A percentile compares a stretch with the other conserved stretches of the same genome.
Evolutionary conservation across 37 sponge, comb jelly and placozoan genomes (phyloP).

Genomic region (Amphimedon queenslandica): DNA sequence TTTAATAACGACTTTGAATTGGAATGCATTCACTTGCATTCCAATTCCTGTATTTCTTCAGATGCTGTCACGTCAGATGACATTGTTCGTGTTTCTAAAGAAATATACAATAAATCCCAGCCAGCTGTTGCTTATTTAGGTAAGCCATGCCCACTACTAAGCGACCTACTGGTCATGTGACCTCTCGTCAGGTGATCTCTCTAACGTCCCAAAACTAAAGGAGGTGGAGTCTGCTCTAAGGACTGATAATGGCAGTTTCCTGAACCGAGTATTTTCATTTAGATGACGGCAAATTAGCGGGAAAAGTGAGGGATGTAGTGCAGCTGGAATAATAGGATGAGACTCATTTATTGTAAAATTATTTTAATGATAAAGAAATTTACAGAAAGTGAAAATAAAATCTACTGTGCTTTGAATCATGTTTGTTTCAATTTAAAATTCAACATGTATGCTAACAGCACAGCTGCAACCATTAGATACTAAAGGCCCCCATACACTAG

Average conservation of each 20-base stretch:
- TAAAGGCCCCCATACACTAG: too few relatives aligned
- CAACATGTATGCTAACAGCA: too few relatives aligned
- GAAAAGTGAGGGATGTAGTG: neutral
- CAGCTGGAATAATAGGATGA: too few relatives aligned
- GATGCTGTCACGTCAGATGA: conserved; percentile 60
- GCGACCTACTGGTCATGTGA: neutral
- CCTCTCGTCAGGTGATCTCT: conserved; percentile 22
- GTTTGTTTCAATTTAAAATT: neutral
- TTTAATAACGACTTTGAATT: too few relatives aligned
- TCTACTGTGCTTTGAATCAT: neutral
- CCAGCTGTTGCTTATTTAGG: conserved; percentile 56
- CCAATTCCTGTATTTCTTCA: conserved; percentile 5
- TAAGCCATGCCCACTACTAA: neutral
- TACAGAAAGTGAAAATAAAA: neutral
- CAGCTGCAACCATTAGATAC: too few relatives aligned
- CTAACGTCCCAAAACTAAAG: conserved; percentile 39
- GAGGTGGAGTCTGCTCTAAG: conserved; percentile 49
- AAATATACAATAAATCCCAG: conserved; percentile 29
- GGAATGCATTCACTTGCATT: too few relatives aligned
- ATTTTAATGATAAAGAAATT: too few relatives aligned
- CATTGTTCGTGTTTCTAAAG: conserved; percentile 40
- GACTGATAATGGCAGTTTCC: neutral
- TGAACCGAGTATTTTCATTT: conserved; percentile 33
- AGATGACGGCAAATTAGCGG: conserved; percentile 4
- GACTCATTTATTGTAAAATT: too few relatives aligned